Base-by-base conservation (phyloP, 2,113 vertebrate genomes). In the Phaetusa simplex region DNA sequence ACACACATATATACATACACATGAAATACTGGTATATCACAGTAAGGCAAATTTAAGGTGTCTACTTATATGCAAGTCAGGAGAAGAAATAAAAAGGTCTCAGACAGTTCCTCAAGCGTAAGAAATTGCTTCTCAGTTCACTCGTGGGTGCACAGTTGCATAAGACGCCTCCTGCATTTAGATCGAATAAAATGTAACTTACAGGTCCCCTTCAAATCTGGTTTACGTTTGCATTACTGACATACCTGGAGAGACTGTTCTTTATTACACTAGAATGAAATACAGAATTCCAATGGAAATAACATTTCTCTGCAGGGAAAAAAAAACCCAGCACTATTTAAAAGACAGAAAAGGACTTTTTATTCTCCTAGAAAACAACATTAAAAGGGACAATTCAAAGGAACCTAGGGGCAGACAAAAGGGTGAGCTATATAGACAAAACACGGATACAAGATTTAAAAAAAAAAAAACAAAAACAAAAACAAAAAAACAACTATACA, bases 341-440 rank as follows among this genome's bases (percentile, higher is more conserved):
- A 64, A 95, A 97, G 86, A 93, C 58, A 86, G 49, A 69, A 89
- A 69, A 78, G 14, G 34, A 29, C 66, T 72, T 87, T 97, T 96
- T 95, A 96, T 97, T 97, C 81, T 80, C 47, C 47, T 52, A 87
- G 47, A 96, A 97, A 95, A 94, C 5, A 2, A 80, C 30, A 82
- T 89, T 78, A 91, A 89, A 92, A 62, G 26, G 45, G 69, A 82
- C 22, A 93, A 65, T 78, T 29, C 73, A 95, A 80, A 86, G 32
- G 78, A 76, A 82, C 29, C 38, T 64, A 12, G 11, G 52, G 30
- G 23, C 32, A 90, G 89, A 91, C 36, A 81, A 84, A 92, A 93
- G 45, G 73, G 72, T 58, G 23, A 69, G 22, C 22, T 77, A 66
- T 5, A 86, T 0, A 76, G 21, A 91, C 38, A 56, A 50, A 91